Percentiles rank a stretch among this genome's conserved stretches.
phyloP scores from a whole-genome alignment of 2,797 vertebrate genomes.

The Labeo calbasu region DNA sequence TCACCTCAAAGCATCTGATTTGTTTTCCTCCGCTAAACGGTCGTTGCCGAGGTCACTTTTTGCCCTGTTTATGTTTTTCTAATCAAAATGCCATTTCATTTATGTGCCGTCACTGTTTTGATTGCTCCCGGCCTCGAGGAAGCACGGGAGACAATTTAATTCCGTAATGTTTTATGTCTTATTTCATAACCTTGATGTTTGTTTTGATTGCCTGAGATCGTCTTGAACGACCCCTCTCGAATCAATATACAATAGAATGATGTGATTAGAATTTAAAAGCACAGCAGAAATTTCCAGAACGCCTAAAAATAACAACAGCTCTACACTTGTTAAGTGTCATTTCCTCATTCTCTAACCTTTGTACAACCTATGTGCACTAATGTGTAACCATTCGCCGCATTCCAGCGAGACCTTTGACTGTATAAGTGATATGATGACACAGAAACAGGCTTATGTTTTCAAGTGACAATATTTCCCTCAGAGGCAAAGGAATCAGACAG shows the following conservation, averaged over 20 bases:
- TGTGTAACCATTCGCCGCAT: conserved; percentile 15
- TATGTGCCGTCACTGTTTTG: conserved; percentile 53
- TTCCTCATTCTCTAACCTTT: conserved; percentile 52
- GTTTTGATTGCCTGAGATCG: conserved; percentile 48
- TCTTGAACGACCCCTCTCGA: conserved; percentile 31
- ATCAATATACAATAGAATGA: conserved; percentile 8
- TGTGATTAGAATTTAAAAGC: conserved; percentile 45
- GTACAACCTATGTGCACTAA: conserved; percentile 43
- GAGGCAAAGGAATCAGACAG: conserved; percentile 43
- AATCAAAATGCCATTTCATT: conserved; percentile 57
- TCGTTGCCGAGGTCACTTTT: conserved; percentile 42
- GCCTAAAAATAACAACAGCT: not conserved
- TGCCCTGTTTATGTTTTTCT: conserved; percentile 20
- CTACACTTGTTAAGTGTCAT: conserved; percentile 5
- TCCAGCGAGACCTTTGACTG: conserved; percentile 54
- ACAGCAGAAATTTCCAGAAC: not conserved
- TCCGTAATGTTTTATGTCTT: conserved; percentile 42
- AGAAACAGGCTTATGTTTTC: conserved; percentile 34
- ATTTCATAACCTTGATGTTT: conserved; percentile 51
- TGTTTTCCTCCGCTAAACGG: conserved; percentile 18
- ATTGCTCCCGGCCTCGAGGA: conserved; percentile 33
- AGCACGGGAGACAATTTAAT: conserved; percentile 51
- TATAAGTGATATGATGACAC: conserved; percentile 40
- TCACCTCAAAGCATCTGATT: not conserved
- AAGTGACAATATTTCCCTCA: conserved; percentile 21